Evolutionary conservation across 1,140 invertebrate species (phyloP), one percentile per base, ranked within the genome.

Genomic region (Oppia nitens): DNA sequence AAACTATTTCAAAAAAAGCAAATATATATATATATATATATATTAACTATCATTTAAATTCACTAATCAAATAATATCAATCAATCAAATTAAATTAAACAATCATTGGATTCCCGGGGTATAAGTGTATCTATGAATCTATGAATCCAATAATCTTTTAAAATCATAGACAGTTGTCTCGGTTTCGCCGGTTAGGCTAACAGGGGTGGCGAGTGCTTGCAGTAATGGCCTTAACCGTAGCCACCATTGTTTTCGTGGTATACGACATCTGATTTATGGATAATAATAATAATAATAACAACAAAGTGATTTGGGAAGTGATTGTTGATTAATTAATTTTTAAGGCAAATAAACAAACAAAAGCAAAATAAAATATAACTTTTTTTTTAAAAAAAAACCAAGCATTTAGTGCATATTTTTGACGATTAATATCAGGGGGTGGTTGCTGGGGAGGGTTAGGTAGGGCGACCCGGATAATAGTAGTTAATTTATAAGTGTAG

Each of bases 211-310:
- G 53, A 99, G 73, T 68, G 99, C 96, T 73, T 95, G 83, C 47
- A 98, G 74, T 25, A 99, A 74, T 0, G 94, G 89, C 59, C 95
- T 83, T 47, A 98, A 73, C 68, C 95, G 96, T 72, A 98, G 78
- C 95, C 95, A 99, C 95, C 95, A 99, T 68, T 98, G 89, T 63
- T 85, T 79, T 62, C 83, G 85, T 6, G 91, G 87, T 67, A 95
- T 84, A 69, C 92, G 83, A 75, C 92, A 85, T 3, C 90, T 94
- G 32, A 40, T 9, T 40, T 9, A 17, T 6, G 32, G 6, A 40
- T 40, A 40, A 40, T 9, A 40, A 6, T 9, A 40, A 40, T 17
- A 6, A 40, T 9, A 40, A 40, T 40, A 40, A 40, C 11, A 26
- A 26, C 3, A 9, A 28, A 26, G 17, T 4, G 12, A n/a, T n/a